Evolutionary conservation across 2,797 vertebrate genomes (phyloP).

Genomic region (Lutjanus argentimaculatus): DNA sequence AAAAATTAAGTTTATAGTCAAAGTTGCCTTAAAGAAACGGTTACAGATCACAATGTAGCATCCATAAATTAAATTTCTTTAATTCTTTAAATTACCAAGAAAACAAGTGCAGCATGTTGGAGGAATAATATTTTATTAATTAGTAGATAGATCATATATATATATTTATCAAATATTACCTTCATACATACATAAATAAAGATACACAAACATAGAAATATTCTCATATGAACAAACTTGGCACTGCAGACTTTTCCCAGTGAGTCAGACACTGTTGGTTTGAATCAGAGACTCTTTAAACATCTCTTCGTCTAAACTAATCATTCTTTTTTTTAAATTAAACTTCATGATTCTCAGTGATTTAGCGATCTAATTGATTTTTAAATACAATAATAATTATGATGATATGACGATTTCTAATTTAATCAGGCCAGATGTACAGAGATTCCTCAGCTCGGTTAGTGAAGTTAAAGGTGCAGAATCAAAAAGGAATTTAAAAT

Average conservation of each 20-base stretch:
- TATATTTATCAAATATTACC: conserved; percentile 45
- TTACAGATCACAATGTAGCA: too few relatives aligned
- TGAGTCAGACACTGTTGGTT: conserved; percentile 14
- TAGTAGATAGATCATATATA: conserved; percentile 33
- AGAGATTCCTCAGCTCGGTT: conserved; percentile 17
- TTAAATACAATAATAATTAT: conserved; percentile 24
- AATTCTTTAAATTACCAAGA: not conserved
- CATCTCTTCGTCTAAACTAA: conserved; percentile 26
- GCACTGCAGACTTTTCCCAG: conserved; percentile 25
- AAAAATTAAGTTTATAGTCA: too few relatives aligned
- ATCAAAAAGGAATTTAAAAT: conserved; percentile 22
- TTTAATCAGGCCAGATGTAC: conserved; percentile 23
- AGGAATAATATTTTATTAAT: conserved; percentile 57
- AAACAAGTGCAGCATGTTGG: not conserved
- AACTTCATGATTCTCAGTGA: conserved; percentile 15
- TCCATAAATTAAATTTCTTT: too few relatives aligned
- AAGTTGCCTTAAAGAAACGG: too few relatives aligned
- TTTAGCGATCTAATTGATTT: not conserved
- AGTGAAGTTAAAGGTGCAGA: conserved; percentile 35
- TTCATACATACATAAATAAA: conserved; percentile 57
- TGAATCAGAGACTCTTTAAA: conserved; percentile 33
- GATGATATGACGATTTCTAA: not conserved
- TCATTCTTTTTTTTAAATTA: not conserved
- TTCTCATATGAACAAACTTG: conserved; percentile 40
- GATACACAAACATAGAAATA: conserved; percentile 49